Percentiles rank a stretch among this genome's conserved stretches.
phyloP scores from a whole-genome alignment of 2,797 vertebrate species.

The Hydrophis major region DNA sequence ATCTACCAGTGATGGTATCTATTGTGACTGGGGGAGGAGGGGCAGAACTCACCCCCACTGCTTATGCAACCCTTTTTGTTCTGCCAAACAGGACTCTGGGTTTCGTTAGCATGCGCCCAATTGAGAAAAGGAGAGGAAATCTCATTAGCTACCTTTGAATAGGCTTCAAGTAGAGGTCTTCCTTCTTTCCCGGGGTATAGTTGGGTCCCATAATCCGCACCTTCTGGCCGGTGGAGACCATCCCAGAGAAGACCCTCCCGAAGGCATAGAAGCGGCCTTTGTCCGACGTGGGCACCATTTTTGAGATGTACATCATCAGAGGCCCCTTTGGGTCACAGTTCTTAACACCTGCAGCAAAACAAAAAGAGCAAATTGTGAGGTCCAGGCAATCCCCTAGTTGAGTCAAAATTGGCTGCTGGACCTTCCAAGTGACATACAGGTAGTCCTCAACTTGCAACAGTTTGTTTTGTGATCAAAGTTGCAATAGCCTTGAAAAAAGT shows the following conservation, averaged over 20 bases:
- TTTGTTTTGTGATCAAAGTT: background rate
- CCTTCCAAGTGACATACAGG: background rate
- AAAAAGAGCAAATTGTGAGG: background rate
- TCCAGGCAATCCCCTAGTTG: background rate
- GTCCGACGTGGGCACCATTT: conserved; percentile 57
- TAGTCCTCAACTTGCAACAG: background rate
- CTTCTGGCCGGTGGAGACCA: conserved; percentile 58
- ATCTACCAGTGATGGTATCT: background rate
- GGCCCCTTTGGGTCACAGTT: conserved; percentile 59
- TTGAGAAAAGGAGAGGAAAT: background rate
- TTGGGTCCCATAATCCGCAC: conserved; percentile 58
- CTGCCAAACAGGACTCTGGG: background rate
- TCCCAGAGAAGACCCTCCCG: conserved; percentile 57
- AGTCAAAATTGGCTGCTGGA: background rate
- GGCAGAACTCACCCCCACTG: background rate
- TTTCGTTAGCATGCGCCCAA: background rate
- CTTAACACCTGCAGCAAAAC: conserved; percentile 49
- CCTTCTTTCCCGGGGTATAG: conserved; percentile 61
- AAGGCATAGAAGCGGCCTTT: conserved; percentile 64
- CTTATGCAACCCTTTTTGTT: background rate
- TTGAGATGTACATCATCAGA: conserved; percentile 62
- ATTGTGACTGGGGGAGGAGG: background rate
- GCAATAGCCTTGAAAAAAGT: background rate
- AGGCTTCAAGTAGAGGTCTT: conserved; percentile 60
- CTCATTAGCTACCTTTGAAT: conserved; percentile 53